A percentile compares a stretch with the other conserved stretches of the same genome.
Evolutionary conservation across 2,888 invertebrate genomes (phyloP).

Genomic region (Drosophila anomelani): DNA sequence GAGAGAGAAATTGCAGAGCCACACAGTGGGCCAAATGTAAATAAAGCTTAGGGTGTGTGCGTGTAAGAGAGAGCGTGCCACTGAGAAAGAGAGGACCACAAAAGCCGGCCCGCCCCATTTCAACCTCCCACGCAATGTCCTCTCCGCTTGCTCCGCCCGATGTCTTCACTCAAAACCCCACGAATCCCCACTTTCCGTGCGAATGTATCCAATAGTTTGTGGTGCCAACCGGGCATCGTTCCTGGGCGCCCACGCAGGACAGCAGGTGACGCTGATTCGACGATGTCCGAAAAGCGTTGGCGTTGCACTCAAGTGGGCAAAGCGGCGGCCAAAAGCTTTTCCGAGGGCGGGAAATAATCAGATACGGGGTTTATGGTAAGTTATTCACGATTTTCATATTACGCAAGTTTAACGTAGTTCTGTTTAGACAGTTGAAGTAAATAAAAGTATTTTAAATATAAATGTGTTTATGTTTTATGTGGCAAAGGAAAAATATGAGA

Average conservation of each 20-base stretch:
- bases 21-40: conserved; percentile 30
- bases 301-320: conserved; percentile 43
- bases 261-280: conserved; percentile 70
- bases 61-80: conserved; percentile 16
- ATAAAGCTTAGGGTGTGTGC: conserved; percentile 17
- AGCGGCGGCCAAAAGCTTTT: conserved; percentile 23
- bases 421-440: background rate
- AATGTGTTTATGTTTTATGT: no score
- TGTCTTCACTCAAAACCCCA: background rate
- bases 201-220: conserved; percentile 67
- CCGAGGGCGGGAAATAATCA: conserved; percentile 12
- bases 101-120: conserved; percentile 43
- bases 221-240: conserved; percentile 44
- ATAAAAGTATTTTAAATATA: background rate
- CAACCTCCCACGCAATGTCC: conserved; percentile 28
- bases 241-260: conserved; percentile 65
- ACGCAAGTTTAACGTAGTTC: background rate
- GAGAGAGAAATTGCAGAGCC: conserved; percentile 7
- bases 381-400: conserved; percentile 14
- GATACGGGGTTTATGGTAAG: conserved; percentile 4
- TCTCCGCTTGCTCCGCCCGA: background rate
- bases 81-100: conserved; percentile 6
- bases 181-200: conserved; percentile 1
- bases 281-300: conserved; percentile 37
- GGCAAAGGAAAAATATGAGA: no score